Conservation (phyloP, 2,888 invertebrate genomes). For the Automeris io region DNA sequence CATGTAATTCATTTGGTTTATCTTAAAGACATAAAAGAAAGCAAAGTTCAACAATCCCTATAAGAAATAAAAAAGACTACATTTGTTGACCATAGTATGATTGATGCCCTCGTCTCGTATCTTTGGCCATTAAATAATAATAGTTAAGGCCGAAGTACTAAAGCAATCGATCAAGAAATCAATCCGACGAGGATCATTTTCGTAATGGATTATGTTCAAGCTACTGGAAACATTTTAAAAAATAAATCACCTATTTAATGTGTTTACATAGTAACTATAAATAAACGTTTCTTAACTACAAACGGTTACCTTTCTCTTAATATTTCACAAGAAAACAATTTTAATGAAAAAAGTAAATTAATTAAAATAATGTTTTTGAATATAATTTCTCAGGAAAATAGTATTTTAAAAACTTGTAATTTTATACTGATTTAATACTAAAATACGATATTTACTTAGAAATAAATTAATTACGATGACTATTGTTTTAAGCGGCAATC, state of each 20-base stretch:
- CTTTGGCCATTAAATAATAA: constrained; percentile 71
- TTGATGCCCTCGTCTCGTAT: constrained; percentile 61
- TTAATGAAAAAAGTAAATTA: too few relatives aligned
- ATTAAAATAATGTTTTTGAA: too few relatives aligned
- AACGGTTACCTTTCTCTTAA: constrained; percentile 20
- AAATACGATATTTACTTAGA: too few relatives aligned
- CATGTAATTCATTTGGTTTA: constrained; percentile 30
- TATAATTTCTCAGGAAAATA: too few relatives aligned
- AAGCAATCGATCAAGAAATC: constrained; percentile 72
- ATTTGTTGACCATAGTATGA: constrained; percentile 64
- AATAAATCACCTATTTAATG: constrained; percentile 21
- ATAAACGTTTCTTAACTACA: too few relatives aligned
- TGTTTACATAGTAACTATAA: too few relatives aligned
- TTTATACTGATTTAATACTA: too few relatives aligned
- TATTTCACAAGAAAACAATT: constrained; percentile 12
- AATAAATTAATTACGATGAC: too few relatives aligned
- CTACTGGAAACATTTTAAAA: constrained; percentile 55
- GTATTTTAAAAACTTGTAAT: too few relatives aligned
- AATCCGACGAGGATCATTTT: constrained; percentile 57
- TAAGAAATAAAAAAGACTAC: constrained; percentile 48
- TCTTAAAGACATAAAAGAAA: constrained; percentile 38
- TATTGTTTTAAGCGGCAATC: too few relatives aligned
- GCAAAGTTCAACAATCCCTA: constrained; percentile 38
- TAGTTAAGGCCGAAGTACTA: constrained; percentile 58
- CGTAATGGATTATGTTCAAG: constrained; percentile 62